Evolutionary conservation across 2,888 invertebrate genomes (phyloP).

Genomic region (Micoletzkya japonica): DNA sequence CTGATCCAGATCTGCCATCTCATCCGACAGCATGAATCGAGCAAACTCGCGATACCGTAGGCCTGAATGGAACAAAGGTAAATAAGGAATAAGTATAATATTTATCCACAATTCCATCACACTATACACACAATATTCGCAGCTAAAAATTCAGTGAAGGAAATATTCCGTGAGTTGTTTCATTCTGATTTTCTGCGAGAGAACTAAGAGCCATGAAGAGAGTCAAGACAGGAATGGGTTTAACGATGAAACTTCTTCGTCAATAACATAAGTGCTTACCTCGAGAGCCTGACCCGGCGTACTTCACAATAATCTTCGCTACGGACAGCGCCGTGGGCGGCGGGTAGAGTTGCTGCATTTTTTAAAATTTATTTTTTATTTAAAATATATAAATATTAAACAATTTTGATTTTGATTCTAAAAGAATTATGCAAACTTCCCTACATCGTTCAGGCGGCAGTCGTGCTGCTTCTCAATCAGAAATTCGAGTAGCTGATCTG

Average conservation of each 20-base stretch:
- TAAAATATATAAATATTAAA: neutral
- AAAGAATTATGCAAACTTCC: conserved; percentile 74
- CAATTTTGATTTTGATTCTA: neutral
- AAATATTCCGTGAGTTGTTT: no score
- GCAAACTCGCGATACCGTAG: conserved; percentile 91
- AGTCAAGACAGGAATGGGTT: no score
- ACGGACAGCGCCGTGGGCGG: neutral
- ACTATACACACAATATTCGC: no score
- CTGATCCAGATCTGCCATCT: conserved; percentile 95
- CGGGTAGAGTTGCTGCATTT: conserved; percentile 20
- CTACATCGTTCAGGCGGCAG: conserved; percentile 94
- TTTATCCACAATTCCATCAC: no score
- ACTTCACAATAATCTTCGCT: neutral
- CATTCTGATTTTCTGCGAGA: no score
- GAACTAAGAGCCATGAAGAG: no score
- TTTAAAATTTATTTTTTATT: neutral
- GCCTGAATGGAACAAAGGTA: neutral
- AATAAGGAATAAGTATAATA: no score
- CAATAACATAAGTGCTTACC: neutral
- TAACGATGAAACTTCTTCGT: no score
- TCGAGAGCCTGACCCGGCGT: neutral
- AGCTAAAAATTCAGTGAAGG: no score
- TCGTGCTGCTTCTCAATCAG: conserved; percentile 76
- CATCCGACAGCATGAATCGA: conserved; percentile 96
- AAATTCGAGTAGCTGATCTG: conserved; percentile 46